Evolutionary conservation across 1,140 invertebrate species (phyloP), one percentile per base, ranked within the genome.

Genomic region (Bombus confusus): DNA sequence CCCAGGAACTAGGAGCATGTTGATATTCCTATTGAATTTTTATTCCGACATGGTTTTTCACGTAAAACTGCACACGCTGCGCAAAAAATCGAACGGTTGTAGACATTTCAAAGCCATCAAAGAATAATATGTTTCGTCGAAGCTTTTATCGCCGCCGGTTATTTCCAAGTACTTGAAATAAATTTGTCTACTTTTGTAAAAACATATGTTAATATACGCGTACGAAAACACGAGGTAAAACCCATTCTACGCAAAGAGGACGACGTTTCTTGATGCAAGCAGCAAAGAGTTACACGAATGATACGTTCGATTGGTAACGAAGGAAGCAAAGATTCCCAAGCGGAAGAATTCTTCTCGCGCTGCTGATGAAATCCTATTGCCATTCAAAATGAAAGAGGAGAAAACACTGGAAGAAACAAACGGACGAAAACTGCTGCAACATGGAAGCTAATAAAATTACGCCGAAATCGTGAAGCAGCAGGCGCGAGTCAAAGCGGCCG

Each of bases 371-470:
- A 4, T 62, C 41, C 28, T 15, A 41, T 18, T 18, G 2, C n/a
- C 15, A 43, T 9, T 12, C 8, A 18, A 6, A 13, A 15, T 15
- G 1, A 25, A 57, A 66, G 34, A 66, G 1, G 8, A 13, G 31
- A 6, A 5, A 62, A 2, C 10, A 37, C 18, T 59, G 1, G 34
- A 34, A 15, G 18, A 22, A 43, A 43, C 22, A 25, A 74, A 15
- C 18, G 12, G 9, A 34, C 10, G 71, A 72, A n/a, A 41, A n/a
- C n/a, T 12, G 15, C 25, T 18, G 0, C 34, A 37, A 10, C 41
- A 9, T 25, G 31, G 3, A 13, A n/a, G 31, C 39, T 83, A 52
- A 83, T 83, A 66, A 82, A 82, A 82, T 83, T 66, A 83, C 15
- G 4, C 12, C 5, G 5, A 43, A 62, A 10, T 37, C 4, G 3